phyloP scores from a whole-genome alignment of 1,140 invertebrate genomes.

The Bemisia tabaci region DNA sequence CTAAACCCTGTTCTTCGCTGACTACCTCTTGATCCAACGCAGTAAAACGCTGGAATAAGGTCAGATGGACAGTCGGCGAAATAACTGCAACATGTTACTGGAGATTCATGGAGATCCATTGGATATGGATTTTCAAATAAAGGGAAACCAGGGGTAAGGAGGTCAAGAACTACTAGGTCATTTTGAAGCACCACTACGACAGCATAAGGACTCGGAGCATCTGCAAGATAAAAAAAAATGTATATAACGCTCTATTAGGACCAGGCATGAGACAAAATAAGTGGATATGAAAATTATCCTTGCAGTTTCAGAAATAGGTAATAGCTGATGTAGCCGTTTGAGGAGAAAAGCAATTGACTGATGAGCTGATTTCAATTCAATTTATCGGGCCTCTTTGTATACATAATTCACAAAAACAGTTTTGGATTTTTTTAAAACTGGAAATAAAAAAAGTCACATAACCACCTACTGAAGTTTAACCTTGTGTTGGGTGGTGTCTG shows the following conservation, averaged over 20 bases:
- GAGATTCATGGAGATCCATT: conserved; percentile 97
- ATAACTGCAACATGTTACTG: conserved; percentile 91
- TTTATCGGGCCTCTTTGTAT: no score
- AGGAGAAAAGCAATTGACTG: no score
- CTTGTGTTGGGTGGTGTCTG: no score
- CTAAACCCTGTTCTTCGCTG: conserved; percentile 74
- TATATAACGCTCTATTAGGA: neutral
- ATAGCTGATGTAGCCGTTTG: no score
- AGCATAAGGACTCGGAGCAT: conserved; percentile 92
- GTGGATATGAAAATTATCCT: no score
- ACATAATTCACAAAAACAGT: no score
- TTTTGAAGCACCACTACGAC: conserved; percentile 94
- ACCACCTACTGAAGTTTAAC: no score
- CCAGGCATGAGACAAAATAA: neutral
- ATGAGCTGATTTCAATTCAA: no score
- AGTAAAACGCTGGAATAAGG: conserved; percentile 86
- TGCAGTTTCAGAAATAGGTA: no score
- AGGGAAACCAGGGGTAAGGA: conserved; percentile 86
- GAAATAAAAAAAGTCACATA: no score
- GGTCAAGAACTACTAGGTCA: conserved; percentile 95
- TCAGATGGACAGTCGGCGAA: conserved; percentile 95
- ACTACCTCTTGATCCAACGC: conserved; percentile 56
- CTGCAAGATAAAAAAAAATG: conserved; percentile 33
- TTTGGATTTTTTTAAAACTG: no score
- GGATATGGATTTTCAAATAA: conserved; percentile 99